Conservation (phyloP, 2,888 invertebrate genomes). For the Chalcis sispes region DNA sequence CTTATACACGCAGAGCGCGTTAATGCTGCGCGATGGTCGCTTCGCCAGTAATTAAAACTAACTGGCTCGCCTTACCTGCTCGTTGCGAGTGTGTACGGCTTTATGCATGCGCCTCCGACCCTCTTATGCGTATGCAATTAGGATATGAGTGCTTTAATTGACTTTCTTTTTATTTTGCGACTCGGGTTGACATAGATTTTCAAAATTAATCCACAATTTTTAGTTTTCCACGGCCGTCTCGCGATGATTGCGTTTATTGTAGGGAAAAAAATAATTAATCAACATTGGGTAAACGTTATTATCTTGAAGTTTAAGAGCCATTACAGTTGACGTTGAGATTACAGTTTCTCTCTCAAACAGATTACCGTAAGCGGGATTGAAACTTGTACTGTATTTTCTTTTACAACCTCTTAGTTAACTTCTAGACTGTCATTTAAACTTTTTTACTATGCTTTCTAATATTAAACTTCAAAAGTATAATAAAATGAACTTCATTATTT, state of each 20-base stretch:
- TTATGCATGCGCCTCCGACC: neutral
- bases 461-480: neutral
- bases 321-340: conserved; percentile 9
- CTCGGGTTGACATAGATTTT: neutral
- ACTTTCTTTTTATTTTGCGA: too few species aligned
- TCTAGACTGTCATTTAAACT: conserved; percentile 20
- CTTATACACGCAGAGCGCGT: neutral
- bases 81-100: neutral
- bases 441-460: conserved; percentile 13
- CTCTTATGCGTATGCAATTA: too few species aligned
- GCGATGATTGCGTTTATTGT: neutral
- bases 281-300: neutral
- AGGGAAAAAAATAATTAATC: too few species aligned
- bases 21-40: neutral
- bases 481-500: conserved; percentile 9
- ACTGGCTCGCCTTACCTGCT: neutral
- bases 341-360: neutral
- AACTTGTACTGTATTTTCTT: conserved; percentile 23
- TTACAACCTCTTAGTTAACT: conserved; percentile 25
- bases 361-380: conserved; percentile 19
- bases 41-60: conserved; percentile 21
- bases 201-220: too few species aligned
- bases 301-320: conserved; percentile 2
- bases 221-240: neutral
- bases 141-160: conserved; percentile 8